Conservation (phyloP, 1,140 invertebrate genomes). For the Ylistrum balloti region DNA sequence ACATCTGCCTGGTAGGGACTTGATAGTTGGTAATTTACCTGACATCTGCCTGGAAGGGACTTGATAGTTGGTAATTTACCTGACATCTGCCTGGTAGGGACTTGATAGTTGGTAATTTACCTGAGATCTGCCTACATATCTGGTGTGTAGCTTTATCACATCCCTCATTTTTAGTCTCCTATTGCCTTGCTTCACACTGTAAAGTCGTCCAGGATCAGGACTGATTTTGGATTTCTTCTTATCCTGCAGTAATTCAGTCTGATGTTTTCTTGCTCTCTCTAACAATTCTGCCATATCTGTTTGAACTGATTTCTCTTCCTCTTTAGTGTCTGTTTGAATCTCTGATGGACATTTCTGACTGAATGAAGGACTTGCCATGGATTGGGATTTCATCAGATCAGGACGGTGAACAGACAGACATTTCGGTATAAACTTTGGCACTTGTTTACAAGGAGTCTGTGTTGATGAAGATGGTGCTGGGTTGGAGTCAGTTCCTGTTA, state of each 20-base stretch:
- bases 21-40: not conserved
- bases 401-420: not conserved
- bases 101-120: too few relatives aligned
- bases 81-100: too few relatives aligned
- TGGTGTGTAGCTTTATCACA: constrained; percentile 47
- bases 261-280: constrained; percentile 66
- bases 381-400: not conserved
- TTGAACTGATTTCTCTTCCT: not conserved
- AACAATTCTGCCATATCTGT: not conserved
- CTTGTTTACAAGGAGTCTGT: not conserved
- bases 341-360: not conserved
- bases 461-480: not conserved
- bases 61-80: too few relatives aligned
- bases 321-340: not conserved
- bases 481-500: not conserved
- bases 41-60: not conserved
- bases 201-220: constrained; percentile 67
- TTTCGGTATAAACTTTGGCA: not conserved
- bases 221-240: constrained; percentile 63
- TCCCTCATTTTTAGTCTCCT: constrained; percentile 60
- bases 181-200: constrained; percentile 57
- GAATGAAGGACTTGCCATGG: not conserved
- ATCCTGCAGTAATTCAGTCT: constrained; percentile 68
- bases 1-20: too few relatives aligned
- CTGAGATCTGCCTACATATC: not conserved